Evolutionary conservation across 2,888 invertebrate species (phyloP).

Genomic region (Neocrepidodera transversa): DNA sequence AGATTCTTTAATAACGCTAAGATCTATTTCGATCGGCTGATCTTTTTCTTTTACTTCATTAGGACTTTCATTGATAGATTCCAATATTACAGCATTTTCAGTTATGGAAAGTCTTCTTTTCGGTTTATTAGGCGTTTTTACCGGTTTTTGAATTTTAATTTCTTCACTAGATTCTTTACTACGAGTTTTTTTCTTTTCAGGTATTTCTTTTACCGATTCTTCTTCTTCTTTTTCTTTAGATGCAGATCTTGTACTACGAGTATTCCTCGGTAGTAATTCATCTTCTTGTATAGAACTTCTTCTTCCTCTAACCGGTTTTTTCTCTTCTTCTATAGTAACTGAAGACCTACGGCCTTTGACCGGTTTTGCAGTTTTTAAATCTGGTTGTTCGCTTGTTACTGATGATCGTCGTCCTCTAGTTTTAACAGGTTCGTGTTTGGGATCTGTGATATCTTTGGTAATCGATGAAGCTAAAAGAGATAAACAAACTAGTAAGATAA

Average conservation of each 20-base stretch:
- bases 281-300: constrained; percentile 23
- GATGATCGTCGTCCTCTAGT: not conserved
- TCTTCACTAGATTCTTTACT: constrained; percentile 38
- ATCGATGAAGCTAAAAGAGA: constrained; percentile 37
- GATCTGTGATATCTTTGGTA: constrained; percentile 34
- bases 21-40: constrained; percentile 37
- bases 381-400: not conserved
- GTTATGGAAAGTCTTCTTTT: constrained; percentile 30
- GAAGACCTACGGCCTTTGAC: constrained; percentile 26
- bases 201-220: constrained; percentile 22
- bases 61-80: constrained; percentile 32
- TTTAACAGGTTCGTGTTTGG: constrained; percentile 29
- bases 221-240: constrained; percentile 29
- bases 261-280: constrained; percentile 12
- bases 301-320: constrained; percentile 12
- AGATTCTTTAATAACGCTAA: constrained; percentile 42
- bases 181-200: constrained; percentile 31
- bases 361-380: constrained; percentile 20
- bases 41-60: constrained; percentile 34
- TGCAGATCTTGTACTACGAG: constrained; percentile 17
- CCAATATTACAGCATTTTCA: constrained; percentile 27
- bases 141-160: constrained; percentile 21
- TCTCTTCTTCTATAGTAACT: constrained; percentile 17
- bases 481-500: no score
- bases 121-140: constrained; percentile 32